Base-by-base conservation (phyloP, 37 sponge, comb jelly and placozoan species). In the Ephydatia muelleri region DNA sequence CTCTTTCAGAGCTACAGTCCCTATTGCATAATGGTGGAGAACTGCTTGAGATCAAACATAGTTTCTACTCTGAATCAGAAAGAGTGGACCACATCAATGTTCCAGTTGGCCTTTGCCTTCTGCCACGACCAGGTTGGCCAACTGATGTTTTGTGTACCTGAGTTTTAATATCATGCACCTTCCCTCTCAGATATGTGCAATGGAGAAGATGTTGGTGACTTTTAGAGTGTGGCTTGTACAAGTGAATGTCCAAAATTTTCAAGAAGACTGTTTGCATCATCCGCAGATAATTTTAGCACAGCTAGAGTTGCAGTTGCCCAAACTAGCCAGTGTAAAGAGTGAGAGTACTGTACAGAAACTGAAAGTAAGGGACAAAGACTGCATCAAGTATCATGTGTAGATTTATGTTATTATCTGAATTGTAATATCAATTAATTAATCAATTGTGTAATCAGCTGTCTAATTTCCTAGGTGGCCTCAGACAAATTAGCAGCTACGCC, bases 101-200 rank as follows among this genome's bases (percentile, higher is more conserved):
- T 91, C 30, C 88, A 91, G 71, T 70, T 66, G 32, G 67, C 68
- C 0, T 84, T 91, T 68, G 85, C 88, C 14, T 72, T 85, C 11
- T 79, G 75, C 67, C 84, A 84, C 73, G 92, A 91, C 30, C 92
- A 91, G 88, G 88, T 91, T 33, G 23, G 34, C 48, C 72, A 70
- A 34, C 27, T 72, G 3, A 29, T 35, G 0, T 16, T 83, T 67
- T 57, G 16, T 16, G 19, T n/a, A 19, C 26, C 13, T 8, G 1
- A 64, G 64, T 22, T 27, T 12, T n/a, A 26, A 30, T 80, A 49
- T 31, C 30, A 13, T 65, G 19, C 32, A 80, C 14, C 37, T 22
- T 21, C 13, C 78, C 12, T 70, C n/a, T 16, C 68, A 80, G 81
- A 65, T 91, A 64, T 68, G 76, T 83, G 81, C 88, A 16, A 91